Evolutionary conservation across 2,888 invertebrate species (phyloP), one percentile per base, ranked within the genome.

Genomic region (Meiosimyza decipiens): DNA sequence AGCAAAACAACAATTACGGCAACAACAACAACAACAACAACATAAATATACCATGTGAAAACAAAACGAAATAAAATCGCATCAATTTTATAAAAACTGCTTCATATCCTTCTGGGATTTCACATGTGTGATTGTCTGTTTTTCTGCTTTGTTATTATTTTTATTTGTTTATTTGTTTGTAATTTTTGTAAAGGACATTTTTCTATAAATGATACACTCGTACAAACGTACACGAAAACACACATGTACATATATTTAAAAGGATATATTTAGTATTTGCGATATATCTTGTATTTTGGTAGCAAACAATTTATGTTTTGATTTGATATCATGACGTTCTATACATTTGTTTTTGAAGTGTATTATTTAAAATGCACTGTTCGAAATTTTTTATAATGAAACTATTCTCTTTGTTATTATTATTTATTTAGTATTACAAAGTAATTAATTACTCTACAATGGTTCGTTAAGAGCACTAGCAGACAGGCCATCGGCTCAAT

Each of bases 201-300:
- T 40, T 40, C 40, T 40, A 40, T 40, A 40, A 40, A 7, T 16
- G 33, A 12, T 51, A 55, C 68, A 62, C 55, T 64, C 18, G 47
- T 16, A 51, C 22, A 49, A 60, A 72, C 3, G 54, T 59, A 28
- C 28, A 28, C 28, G 28, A 28, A 28, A 28, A 72, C 49, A 60
- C 50, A 69, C 57, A 49, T 40, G 64, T 51, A 11, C 54, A 18
- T n/a, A 50, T 47, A 65, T 59, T 57, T 16, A 16, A 67, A 59
- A 55, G 52, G 51, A 62, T 60, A 71, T 70, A 73, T 72, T 67
- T 57, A 67, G 71, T 73, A 68, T 62, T 71, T 71, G 33, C 65
- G 70, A 69, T 64, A 70, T 59, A 57, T 66, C 22, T 65, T 63
- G 22, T 28, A 51, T 63, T 51, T 59, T 15, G 51, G 55, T 51